These are phyloP conservation scores for Dendroctonus ponderosae DNA, from an alignment of 1,140 invertebrate species.

Conservation along the genomic window DNA sequence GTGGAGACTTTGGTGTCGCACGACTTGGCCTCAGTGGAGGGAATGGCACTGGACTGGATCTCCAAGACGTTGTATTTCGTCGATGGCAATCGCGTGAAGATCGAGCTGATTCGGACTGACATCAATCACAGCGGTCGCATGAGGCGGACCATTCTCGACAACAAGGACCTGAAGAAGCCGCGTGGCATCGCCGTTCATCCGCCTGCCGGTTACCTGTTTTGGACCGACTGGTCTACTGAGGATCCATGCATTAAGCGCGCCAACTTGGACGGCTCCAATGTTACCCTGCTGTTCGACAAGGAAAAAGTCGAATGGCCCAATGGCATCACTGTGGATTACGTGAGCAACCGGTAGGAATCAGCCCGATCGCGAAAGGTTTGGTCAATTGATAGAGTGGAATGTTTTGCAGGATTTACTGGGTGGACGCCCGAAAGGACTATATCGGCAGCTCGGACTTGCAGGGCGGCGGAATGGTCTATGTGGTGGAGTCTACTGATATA, in stretches of 20 bases:
- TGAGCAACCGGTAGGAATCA: conserved; percentile 58
- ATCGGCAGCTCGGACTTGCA: conserved; percentile 80
- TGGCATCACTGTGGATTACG: conserved; percentile 81
- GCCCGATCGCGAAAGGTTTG: too few species aligned
- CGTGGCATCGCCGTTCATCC: conserved; percentile 88
- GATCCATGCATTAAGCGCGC: conserved; percentile 79
- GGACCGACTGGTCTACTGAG: conserved; percentile 87
- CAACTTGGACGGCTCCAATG: conserved; percentile 79
- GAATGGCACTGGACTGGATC: conserved; percentile 93
- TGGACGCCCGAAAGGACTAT: conserved; percentile 80
- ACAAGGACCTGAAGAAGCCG: conserved; percentile 72
- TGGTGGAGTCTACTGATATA: conserved; percentile 64
- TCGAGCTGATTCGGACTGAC: conserved; percentile 77
- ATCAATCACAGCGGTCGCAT: conserved; percentile 66
- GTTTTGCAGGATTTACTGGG: conserved; percentile 72
- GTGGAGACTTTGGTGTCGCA: conserved; percentile 66
- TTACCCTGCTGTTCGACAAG: conserved; percentile 67
- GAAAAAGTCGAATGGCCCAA: conserved; percentile 80
- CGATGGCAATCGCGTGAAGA: conserved; percentile 73
- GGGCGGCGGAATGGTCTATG: conserved; percentile 73
- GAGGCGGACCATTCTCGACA: conserved; percentile 73
- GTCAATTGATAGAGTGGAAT: too few species aligned
- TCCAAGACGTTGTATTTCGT: conserved; percentile 90
- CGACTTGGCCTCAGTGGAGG: conserved; percentile 81
- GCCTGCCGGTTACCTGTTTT: conserved; percentile 78